phyloP scores from a whole-genome alignment of 1,140 invertebrate species.

The Chionoecetes opilio region DNA sequence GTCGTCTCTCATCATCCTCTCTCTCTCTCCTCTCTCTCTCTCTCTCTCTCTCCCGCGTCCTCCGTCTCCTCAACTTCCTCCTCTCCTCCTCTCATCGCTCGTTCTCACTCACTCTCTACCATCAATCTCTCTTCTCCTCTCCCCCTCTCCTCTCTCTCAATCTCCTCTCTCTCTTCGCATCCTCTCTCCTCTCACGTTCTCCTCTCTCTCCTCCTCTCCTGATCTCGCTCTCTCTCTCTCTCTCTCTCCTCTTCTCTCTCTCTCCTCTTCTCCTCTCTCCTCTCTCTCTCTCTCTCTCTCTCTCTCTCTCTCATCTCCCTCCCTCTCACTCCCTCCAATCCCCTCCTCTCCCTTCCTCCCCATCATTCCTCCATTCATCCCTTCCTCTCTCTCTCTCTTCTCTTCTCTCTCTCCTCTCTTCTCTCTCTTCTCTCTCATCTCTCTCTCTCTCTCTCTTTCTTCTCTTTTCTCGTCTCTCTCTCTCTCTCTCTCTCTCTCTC shows the following conservation, averaged over 20 bases:
- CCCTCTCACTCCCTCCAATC: neutral
- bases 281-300: slow-evolving; percentile 38
- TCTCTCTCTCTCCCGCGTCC: too few relatives aligned
- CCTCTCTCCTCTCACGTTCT: too few relatives aligned
- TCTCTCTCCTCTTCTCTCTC: slow-evolving; percentile 5
- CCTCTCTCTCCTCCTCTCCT: neutral
- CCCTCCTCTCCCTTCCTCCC: neutral
- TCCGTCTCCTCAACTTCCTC: too few relatives aligned
- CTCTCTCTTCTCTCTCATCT: too few relatives aligned
- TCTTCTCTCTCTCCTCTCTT: too few relatives aligned
- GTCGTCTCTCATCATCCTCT: too few relatives aligned
- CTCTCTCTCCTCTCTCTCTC: neutral
- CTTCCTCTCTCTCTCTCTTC: too few relatives aligned
- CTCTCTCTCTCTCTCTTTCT: neutral
- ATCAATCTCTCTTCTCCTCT: too few relatives aligned
- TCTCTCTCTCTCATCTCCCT: neutral
- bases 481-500: neutral
- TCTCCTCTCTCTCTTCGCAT: too few relatives aligned
- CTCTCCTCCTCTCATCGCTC: too few relatives aligned
- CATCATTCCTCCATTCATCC: neutral
- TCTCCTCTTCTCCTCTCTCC: neutral
- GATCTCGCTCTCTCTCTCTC: neutral
- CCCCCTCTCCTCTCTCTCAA: neutral
- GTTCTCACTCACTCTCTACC: too few relatives aligned
- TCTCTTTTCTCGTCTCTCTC: neutral